Conservation (phyloP, 2,888 invertebrate genomes). For the Macropis europaea region DNA sequence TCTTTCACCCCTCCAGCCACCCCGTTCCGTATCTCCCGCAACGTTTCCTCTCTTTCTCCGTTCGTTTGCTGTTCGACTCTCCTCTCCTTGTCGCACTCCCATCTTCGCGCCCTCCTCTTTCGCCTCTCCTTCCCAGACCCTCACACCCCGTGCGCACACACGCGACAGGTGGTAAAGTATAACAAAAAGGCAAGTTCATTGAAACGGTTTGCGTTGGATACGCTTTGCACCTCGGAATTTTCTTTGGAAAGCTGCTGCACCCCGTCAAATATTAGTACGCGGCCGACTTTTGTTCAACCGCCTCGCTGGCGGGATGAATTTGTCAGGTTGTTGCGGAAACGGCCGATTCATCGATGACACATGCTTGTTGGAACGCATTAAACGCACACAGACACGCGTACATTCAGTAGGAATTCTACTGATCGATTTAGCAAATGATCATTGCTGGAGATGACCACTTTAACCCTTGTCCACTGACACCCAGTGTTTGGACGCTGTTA, state of each 20-base stretch:
- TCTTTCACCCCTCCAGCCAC: slow-evolving; percentile 41
- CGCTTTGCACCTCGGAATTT: slow-evolving; percentile 51
- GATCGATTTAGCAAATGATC: too few species aligned
- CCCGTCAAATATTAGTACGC: slow-evolving; percentile 48
- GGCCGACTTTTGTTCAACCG: slow-evolving; percentile 47
- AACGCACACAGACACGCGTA: too few species aligned
- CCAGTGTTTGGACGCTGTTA: too few species aligned
- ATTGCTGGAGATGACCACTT: too few species aligned
- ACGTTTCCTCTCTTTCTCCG: slow-evolving; percentile 21
- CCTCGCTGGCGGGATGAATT: too few species aligned
- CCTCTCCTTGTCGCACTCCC: slow-evolving; percentile 41
- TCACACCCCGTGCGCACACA: slow-evolving; percentile 67
- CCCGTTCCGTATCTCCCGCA: background rate
- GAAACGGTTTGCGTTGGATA: slow-evolving; percentile 62
- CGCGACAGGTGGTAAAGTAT: slow-evolving; percentile 72
- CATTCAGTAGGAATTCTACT: too few species aligned
- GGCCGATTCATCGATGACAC: too few species aligned
- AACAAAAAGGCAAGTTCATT: slow-evolving; percentile 63
- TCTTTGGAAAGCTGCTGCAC: slow-evolving; percentile 34
- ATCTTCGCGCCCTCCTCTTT: slow-evolving; percentile 34
- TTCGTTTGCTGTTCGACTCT: slow-evolving; percentile 27
- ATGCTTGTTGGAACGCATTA: too few species aligned
- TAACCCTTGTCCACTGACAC: too few species aligned
- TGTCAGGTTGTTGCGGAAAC: too few species aligned
- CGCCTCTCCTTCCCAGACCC: slow-evolving; percentile 45